These are phyloP conservation scores for Cephus nigrinus DNA, from an alignment of 2,888 invertebrate genomes.

Conservation along the genomic window DNA sequence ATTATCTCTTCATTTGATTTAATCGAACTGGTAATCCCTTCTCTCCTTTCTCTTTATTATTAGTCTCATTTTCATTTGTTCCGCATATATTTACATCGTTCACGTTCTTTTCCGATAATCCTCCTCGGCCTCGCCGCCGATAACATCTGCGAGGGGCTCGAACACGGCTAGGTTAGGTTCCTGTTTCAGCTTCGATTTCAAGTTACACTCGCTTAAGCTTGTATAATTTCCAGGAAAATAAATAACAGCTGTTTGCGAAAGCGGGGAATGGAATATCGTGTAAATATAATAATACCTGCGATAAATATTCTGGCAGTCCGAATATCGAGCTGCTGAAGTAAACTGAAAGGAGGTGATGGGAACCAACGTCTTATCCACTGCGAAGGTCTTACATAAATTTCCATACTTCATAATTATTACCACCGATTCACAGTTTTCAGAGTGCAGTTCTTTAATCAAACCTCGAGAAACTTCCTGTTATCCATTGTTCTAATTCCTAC, in stretches of 20 bases:
- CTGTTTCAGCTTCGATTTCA: neutral
- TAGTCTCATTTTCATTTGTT: neutral
- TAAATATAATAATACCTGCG: neutral
- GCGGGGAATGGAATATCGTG: neutral
- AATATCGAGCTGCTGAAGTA: neutral
- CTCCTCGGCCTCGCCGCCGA: neutral
- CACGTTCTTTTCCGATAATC: neutral
- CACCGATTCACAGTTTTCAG: neutral
- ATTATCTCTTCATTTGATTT: slow-evolving; percentile 50
- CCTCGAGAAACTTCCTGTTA: no score
- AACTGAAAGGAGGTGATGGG: neutral
- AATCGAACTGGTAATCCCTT: slow-evolving; percentile 27
- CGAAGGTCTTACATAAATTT: neutral
- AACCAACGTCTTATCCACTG: neutral
- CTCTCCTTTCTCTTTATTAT: neutral
- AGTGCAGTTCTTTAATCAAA: no score
- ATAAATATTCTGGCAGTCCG: neutral
- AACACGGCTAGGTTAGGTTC: neutral
- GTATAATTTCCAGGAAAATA: neutral
- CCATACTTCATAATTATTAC: neutral
- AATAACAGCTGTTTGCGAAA: slow-evolving; percentile 1
- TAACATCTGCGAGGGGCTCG: neutral
- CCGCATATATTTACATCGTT: neutral
- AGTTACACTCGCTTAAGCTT: neutral
- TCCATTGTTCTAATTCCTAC: no score